Evolutionary conservation across 2,113 vertebrate genomes (phyloP), one percentile per base, ranked within the genome.

Genomic region (Oryzias celebensis): DNA sequence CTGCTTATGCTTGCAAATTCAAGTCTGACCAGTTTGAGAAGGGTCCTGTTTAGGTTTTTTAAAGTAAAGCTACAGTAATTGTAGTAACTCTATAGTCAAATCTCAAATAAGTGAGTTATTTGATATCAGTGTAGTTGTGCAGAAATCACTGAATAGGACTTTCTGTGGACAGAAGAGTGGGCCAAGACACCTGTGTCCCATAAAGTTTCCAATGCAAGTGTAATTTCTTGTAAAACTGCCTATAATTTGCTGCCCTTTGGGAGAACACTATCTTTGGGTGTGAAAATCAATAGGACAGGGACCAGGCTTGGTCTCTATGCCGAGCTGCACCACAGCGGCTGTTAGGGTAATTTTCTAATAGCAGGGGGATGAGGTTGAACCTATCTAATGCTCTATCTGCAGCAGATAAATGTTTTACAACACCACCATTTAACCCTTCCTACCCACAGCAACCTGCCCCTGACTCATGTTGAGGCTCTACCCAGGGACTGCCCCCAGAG

Each of bases 141-240:
- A 2, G 36, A 36, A 36, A 36, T 36, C 36, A 12, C 55, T 52
- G 47, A 54, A 42, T 43, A 61, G 58, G 61, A 45, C 44, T 45
- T 14, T 45, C 44, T 16, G 15, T 45, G 15, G 44, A 14, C 15
- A 54, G 22, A 24, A 72, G 71, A 85, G 79, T 65, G 80, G 68
- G 76, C 73, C 4, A 17, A 86, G 85, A 87, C 83, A 93, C 89
- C 91, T 85, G 83, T 88, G 89, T 94, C 90, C 92, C 92, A 92
- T 95, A 94, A 95, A 96, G 93, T 96, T 95, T 96, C 94, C 91
- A 90, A 92, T 93, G 93, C 94, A 94, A 91, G 94, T 96, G 93
- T 95, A 95, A 96, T 96, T 96, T 93, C 71, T 90, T 93, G 92
- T 95, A 95, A 96, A 96, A 95, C 91, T 91, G 92, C 93, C 91